These are phyloP conservation scores for Petrocephalus microphthalmus DNA, from an alignment of 2,113 vertebrate genomes.

Conservation along the genomic window DNA sequence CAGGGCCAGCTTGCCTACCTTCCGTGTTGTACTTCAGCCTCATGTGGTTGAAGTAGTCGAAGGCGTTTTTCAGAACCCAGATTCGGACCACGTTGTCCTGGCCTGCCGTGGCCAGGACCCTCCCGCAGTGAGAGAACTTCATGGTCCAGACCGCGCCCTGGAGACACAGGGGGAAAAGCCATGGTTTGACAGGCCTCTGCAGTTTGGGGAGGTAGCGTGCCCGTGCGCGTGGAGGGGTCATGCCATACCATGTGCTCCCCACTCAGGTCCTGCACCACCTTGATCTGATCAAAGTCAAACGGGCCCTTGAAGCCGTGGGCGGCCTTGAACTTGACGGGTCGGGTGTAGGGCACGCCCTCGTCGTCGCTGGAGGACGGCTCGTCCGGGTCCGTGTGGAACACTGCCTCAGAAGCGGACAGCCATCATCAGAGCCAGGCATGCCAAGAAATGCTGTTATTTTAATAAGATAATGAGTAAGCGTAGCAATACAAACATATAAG, in stretches of 20 bases:
- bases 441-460: no score
- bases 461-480: no score
- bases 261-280: conserved; percentile 94
- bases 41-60: conserved; percentile 99
- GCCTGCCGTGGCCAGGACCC: conserved; percentile 90
- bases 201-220: neutral
- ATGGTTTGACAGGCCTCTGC: neutral
- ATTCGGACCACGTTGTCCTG: conserved; percentile 95
- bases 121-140: conserved; percentile 97
- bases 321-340: conserved; percentile 94
- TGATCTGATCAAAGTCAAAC: conserved; percentile 94
- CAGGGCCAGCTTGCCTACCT: conserved; percentile 61
- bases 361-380: conserved; percentile 96
- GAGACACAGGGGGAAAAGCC: conserved; percentile 14
- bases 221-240: neutral
- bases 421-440: neutral
- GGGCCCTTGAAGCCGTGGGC: conserved; percentile 97
- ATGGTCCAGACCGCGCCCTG: conserved; percentile 98
- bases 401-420: conserved; percentile 48
- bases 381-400: conserved; percentile 93
- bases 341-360: conserved; percentile 95
- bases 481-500: no score
- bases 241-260: conserved; percentile 88
- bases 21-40: conserved; percentile 96
- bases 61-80: conserved; percentile 94